Evolutionary conservation across 2,888 invertebrate genomes (phyloP).

Genomic region (Isotomurus palustris): DNA sequence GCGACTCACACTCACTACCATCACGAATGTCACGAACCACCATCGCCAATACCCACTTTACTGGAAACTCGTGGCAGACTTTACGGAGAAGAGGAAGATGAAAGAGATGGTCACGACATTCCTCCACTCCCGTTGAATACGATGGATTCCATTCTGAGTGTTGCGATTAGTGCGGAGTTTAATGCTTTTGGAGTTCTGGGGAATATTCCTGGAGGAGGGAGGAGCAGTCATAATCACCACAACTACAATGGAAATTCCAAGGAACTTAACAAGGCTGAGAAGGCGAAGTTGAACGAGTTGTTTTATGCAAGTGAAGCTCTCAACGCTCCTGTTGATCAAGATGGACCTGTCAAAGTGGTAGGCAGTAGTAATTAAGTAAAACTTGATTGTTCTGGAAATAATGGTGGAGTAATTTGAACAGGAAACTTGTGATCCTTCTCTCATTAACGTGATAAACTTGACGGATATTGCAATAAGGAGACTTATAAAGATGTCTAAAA

Average conservation of each 20-base stretch:
- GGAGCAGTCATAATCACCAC: slow-evolving; percentile 48
- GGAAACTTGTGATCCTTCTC: slow-evolving; percentile 51
- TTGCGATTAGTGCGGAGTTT: slow-evolving; percentile 80
- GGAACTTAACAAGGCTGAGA: slow-evolving; percentile 73
- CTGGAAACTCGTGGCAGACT: too few species aligned
- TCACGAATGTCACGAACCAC: too few species aligned
- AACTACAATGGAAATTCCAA: too few species aligned
- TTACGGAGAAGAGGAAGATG: too few species aligned
- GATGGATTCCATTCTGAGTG: slow-evolving; percentile 76
- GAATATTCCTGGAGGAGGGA: slow-evolving; percentile 53
- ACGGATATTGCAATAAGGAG: slow-evolving; percentile 88
- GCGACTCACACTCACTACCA: too few species aligned
- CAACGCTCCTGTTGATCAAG: slow-evolving; percentile 77
- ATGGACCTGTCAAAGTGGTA: slow-evolving; percentile 49
- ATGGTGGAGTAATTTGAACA: slow-evolving; percentile 3
- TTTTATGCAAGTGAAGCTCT: slow-evolving; percentile 81
- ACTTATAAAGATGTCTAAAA: slow-evolving; percentile 59
- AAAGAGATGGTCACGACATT: neutral
- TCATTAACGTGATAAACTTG: slow-evolving; percentile 80
- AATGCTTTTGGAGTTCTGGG: slow-evolving; percentile 59
- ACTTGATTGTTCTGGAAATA: neutral
- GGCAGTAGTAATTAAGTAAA: slow-evolving; percentile 1
- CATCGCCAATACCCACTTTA: too few species aligned
- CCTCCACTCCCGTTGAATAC: slow-evolving; percentile 50
- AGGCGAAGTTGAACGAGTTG: slow-evolving; percentile 75